phyloP scores from a whole-genome alignment of 2,113 vertebrate species.

The Corvus hawaiiensis region DNA sequence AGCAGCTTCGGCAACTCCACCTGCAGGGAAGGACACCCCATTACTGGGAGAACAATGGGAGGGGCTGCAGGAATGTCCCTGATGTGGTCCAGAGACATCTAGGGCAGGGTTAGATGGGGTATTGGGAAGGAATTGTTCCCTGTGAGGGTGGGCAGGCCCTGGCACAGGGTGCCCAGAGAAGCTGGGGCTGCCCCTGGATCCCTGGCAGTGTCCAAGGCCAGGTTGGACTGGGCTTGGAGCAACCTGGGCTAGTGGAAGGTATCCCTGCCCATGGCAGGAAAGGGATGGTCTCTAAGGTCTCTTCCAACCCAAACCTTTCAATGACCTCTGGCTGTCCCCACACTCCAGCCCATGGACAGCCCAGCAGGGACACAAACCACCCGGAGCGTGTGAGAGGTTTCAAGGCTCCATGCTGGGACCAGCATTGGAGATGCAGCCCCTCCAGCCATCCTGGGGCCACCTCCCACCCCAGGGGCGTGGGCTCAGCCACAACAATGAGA shows the following conservation, averaged over 20 bases:
- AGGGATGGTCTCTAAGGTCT: not conserved
- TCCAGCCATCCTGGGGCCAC: not conserved
- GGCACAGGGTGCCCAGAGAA: not conserved
- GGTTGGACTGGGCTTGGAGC: not conserved
- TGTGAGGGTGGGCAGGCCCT: not conserved
- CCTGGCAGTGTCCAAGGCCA: not conserved
- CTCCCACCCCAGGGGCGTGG: not conserved
- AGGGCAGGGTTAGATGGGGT: not conserved
- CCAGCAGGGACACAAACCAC: not conserved
- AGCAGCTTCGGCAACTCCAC: conserved; percentile 88
- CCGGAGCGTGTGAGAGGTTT: not conserved
- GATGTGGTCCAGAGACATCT: not conserved
- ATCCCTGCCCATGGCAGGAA: not conserved
- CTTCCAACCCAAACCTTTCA: not conserved
- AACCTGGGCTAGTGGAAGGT: not conserved
- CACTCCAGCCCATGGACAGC: not conserved
- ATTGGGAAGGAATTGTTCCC: not conserved
- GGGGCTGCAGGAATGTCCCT: not conserved
- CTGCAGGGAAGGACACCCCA: conserved; percentile 61
- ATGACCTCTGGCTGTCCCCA: not conserved
- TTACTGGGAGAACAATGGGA: not conserved
- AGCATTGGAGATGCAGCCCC: not conserved
- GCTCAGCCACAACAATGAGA: fast-evolving
- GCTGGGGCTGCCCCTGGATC: not conserved
- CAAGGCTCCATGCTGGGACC: not conserved